phyloP scores from a whole-genome alignment of 1,140 invertebrate species.

The Bombus pyrosoma region DNA sequence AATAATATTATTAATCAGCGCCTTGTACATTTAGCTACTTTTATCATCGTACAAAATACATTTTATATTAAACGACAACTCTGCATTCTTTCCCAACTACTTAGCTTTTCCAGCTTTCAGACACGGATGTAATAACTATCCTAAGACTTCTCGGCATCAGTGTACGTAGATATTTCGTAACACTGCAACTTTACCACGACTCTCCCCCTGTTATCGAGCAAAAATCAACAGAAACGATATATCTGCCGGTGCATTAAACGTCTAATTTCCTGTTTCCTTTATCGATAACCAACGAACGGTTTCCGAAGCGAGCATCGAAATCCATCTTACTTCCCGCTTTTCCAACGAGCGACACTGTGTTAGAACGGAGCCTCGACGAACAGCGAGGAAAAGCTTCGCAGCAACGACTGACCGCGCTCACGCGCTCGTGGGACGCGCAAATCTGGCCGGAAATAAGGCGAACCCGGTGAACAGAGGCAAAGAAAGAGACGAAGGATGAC shows the following conservation, averaged over 20 bases:
- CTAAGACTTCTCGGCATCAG: not conserved
- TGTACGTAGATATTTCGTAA: not conserved
- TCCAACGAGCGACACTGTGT: not conserved
- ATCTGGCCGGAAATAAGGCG: constrained; percentile 32
- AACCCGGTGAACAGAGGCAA: constrained; percentile 19
- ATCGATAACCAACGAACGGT: not conserved
- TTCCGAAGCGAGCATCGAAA: not conserved
- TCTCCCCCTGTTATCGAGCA: not conserved
- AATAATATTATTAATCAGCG: too few species aligned
- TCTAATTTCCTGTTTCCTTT: constrained; percentile 3
- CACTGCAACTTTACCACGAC: not conserved
- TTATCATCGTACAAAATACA: too few species aligned
- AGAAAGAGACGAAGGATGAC: constrained; percentile 20
- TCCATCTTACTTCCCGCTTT: not conserved
- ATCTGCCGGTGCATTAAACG: not conserved
- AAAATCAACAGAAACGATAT: not conserved
- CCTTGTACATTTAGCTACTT: too few species aligned
- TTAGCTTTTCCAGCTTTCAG: too few species aligned
- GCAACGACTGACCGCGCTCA: not conserved
- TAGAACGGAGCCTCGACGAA: not conserved
- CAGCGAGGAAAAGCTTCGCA: constrained; percentile 2
- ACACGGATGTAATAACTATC: not conserved
- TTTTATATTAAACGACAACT: too few species aligned
- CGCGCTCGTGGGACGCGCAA: not conserved
- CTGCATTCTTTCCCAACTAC: too few species aligned